Conservation (phyloP, 2,113 vertebrate species). For the Marcusenius ussheri region DNA sequence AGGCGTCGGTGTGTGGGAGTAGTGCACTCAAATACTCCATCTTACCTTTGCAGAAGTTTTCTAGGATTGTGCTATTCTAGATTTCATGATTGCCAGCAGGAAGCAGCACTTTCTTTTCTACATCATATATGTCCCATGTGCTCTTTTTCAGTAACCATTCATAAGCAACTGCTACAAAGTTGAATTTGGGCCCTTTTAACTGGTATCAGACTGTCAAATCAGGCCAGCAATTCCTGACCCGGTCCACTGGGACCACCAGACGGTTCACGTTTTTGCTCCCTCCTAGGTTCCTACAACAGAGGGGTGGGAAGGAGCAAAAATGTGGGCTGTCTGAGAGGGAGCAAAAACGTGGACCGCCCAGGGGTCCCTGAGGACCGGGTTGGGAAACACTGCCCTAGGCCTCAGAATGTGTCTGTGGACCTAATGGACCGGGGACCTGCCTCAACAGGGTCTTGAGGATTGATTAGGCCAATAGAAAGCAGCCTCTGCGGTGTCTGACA, state of each 20-base stretch:
- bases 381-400: neutral
- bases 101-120: neutral
- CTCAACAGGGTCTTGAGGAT: neutral
- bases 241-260: neutral
- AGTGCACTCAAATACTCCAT: neutral
- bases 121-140: neutral
- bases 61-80: neutral
- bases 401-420: neutral
- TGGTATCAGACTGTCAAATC: neutral
- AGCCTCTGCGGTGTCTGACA: slow-evolving; percentile 7
- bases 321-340: neutral
- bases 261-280: neutral
- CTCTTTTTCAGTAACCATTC: neutral
- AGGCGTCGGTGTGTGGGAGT: neutral
- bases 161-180: neutral
- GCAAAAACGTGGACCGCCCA: neutral
- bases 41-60: neutral
- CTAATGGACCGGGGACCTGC: neutral
- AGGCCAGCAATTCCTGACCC: neutral
- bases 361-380: neutral
- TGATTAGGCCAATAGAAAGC: neutral
- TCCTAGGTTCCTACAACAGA: neutral
- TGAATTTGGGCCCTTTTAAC: neutral
- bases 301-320: neutral
- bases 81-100: neutral